These are phyloP conservation scores for Apaloderma vittatum DNA, from an alignment of 2,113 vertebrate genomes.

Conservation along the genomic window DNA sequence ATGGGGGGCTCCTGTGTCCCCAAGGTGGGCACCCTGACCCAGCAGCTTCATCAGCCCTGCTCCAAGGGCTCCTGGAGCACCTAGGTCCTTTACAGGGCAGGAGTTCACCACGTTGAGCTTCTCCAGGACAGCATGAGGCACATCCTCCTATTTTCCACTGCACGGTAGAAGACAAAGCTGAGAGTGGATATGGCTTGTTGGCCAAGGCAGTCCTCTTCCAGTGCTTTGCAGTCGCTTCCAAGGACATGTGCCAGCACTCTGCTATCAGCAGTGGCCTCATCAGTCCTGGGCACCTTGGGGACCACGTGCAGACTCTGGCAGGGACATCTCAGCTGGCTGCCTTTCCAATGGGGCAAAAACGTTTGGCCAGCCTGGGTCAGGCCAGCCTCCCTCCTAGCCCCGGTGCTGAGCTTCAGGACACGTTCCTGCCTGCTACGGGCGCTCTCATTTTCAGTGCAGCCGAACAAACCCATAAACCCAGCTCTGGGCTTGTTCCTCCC, in stretches of 20 bases:
- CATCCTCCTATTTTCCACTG: not conserved
- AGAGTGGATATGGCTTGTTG: rapidly evolving
- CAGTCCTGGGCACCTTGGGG: not conserved
- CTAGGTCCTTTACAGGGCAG: rapidly evolving
- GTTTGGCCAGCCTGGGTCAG: not conserved
- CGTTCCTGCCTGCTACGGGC: rapidly evolving
- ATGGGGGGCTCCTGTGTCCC: not conserved
- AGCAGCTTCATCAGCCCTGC: not conserved
- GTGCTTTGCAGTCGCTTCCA: not conserved
- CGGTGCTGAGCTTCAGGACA: not conserved
- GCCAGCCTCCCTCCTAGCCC: not conserved
- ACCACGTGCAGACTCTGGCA: rapidly evolving
- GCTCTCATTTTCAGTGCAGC: not conserved
- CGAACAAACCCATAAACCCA: not conserved
- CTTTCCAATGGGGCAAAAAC: not conserved
- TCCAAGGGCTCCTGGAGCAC: not conserved
- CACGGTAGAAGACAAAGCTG: not conserved
- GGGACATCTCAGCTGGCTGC: not conserved
- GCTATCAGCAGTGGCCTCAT: rapidly evolving
- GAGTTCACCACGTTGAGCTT: not conserved
- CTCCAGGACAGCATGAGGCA: not conserved
- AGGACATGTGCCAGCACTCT: rapidly evolving
- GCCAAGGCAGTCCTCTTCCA: not conserved
- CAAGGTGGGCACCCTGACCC: not conserved
- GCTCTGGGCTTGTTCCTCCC: not conserved